Evolutionary conservation across 1,140 invertebrate genomes (phyloP), one percentile per base, ranked within the genome.

Genomic region (Helicoverpa armigera): DNA sequence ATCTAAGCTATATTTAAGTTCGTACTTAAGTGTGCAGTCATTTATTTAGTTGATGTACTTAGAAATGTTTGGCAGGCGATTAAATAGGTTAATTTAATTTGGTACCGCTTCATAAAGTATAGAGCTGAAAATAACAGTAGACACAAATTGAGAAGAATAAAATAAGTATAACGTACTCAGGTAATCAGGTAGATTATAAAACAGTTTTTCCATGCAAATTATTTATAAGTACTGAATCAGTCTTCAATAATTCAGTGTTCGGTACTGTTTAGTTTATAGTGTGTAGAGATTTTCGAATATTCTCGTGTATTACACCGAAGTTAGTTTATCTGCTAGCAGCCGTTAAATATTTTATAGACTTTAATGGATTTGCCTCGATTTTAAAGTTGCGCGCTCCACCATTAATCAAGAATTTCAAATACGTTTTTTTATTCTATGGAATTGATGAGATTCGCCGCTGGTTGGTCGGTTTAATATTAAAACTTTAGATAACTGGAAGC

Each of bases 1-100:
- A 86, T 85, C 82, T 85, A 83, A 60, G 81, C 60, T 85, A 82
- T 85, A 83, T 86, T 84, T 83, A 86, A 86, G 76, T 86, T 85
- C 81, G 63, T 73, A 76, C 65, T 23, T 74, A 69, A 81, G 65
- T 80, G 48, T 80, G 69, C 53, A 79, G 79, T 35, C 54, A 72
- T 82, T 31, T 43, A n/a, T 73, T 53, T 14, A 48, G 56, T 54
- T 70, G 11, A 53, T 29, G 9, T 67, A n/a, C 48, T 67, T 23
- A 50, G 16, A 67, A 50, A 67, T 16, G 43, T 48, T 16, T 16
- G 43, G 43, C 16, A 43, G 3, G 0, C 14, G 13, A 9, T 48
- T 67, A 48, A 31, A 11, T 12, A 1, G 16, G 13, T 65, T 43
- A 13, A 43, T 65, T n/a, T 9, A 43, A n/a, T 31, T 63, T 63